Evolutionary conservation across 2,797 vertebrate species (phyloP).

Genomic region (Basileuterus tristriatus): DNA sequence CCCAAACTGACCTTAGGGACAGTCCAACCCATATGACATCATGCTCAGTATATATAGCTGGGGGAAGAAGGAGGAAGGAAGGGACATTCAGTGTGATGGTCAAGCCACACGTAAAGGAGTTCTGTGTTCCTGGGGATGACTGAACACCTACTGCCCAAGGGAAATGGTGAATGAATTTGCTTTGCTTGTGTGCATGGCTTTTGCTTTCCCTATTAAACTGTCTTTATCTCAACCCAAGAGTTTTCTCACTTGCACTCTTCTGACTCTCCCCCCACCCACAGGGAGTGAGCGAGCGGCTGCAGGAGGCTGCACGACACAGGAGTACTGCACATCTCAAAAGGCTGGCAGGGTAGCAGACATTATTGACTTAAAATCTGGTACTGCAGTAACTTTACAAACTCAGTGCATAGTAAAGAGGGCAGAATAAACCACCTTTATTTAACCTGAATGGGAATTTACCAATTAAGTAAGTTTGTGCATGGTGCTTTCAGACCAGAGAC

Average conservation of each 20-base stretch:
- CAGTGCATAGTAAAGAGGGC: neutral
- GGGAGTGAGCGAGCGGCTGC: accelerated
- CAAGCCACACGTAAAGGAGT: neutral
- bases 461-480: accelerated
- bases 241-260: neutral
- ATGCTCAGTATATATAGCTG: neutral
- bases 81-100: accelerated
- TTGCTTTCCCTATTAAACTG: neutral
- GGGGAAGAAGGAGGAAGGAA: neutral
- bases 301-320: neutral
- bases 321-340: neutral
- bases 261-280: accelerated
- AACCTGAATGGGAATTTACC: neutral
- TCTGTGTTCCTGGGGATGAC: neutral
- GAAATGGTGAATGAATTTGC: neutral
- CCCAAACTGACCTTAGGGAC: neutral
- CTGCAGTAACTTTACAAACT: neutral
- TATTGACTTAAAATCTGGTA: neutral
- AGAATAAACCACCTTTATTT: neutral
- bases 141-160: neutral
- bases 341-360: neutral
- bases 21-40: neutral
- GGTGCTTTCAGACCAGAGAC: neutral
- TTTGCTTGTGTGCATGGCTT: neutral
- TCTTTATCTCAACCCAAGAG: neutral